These are phyloP conservation scores for Eumacrocentrus americanus DNA, from an alignment of 2,888 invertebrate species.

Conservation along the genomic window DNA sequence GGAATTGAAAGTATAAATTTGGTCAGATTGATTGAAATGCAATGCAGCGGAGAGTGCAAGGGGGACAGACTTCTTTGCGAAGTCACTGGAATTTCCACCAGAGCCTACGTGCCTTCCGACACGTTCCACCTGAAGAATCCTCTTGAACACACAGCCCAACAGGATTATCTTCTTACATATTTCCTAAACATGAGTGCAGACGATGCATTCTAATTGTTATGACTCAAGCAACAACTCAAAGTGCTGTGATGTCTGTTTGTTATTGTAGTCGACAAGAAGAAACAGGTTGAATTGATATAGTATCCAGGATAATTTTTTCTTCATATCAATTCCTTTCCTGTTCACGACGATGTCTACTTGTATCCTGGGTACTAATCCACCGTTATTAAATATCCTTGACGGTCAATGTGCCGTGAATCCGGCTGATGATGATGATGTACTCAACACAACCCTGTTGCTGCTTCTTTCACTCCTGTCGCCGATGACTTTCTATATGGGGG, in stretches of 20 bases:
- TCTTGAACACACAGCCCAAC: background rate
- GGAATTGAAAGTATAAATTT: too few relatives aligned
- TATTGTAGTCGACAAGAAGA: background rate
- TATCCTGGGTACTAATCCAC: background rate
- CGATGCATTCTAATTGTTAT: background rate
- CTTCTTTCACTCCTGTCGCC: background rate
- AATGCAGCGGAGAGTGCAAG: constrained; percentile 4
- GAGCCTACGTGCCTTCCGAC: constrained; percentile 34
- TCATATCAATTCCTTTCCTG: background rate
- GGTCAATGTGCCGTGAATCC: background rate
- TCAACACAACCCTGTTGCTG: too few relatives aligned
- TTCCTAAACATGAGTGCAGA: background rate
- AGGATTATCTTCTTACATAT: background rate
- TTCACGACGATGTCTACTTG: background rate
- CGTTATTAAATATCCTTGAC: background rate
- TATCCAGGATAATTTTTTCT: background rate
- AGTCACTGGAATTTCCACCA: constrained; percentile 23
- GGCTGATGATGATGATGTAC: too few relatives aligned
- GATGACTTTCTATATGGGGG: background rate
- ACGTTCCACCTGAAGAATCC: constrained; percentile 14
- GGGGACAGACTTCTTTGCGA: background rate
- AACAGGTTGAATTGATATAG: too few relatives aligned
- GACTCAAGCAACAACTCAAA: background rate
- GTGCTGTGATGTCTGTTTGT: background rate
- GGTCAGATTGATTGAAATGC: constrained; percentile 29